Base-by-base conservation (phyloP, 1,140 invertebrate genomes). In the Bombus confusus region DNA sequence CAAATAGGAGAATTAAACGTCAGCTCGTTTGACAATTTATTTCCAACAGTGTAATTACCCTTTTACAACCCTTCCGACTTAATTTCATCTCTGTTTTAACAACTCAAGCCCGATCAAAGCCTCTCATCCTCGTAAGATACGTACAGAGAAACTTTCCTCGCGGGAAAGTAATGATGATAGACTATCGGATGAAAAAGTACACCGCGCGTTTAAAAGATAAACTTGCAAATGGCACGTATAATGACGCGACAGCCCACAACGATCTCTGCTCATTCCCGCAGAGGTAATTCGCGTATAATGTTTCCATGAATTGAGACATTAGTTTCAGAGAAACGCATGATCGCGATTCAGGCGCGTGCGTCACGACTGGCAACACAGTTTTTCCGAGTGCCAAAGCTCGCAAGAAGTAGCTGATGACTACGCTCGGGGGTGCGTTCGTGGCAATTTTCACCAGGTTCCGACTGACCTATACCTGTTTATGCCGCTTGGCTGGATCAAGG, bases 281-380 rank as follows among this genome's bases (percentile, higher is more conserved):
- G 9, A 34, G n/a, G 52, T 85, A 85, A 85, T 80, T 41, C 41
- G 12, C 75, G 64, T 79, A 71, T 79, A 83, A 86, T 66, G 87
- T 69, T 89, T 39, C 66, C 87, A 1, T 47, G 85, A 52, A 89
- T 90, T 83, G 84, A 90, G 89, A 90, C 89, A 90, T 90, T 89
- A 90, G 62, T 85, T 52, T 77, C 37, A 43, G n/a, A 22, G 73
- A 28, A 47, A 57, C 52, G 82, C 39, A 39, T 28, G 74, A 77
- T 59, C 81, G 43, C 47, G 73, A 47, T 34, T 68, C 28, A 25
- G 25, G 34, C 5, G 39, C 22, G 4, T 6, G 10, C 52, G 41
- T 9, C 25, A 6, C 6, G 22, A 3, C 18, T 25, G 6, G 31
- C 28, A 34, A 25, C 18, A 15, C 28, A 12, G 59, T 62, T 62